Conservation (phyloP, 2,113 vertebrate genomes). For the Cettia cetti region DNA sequence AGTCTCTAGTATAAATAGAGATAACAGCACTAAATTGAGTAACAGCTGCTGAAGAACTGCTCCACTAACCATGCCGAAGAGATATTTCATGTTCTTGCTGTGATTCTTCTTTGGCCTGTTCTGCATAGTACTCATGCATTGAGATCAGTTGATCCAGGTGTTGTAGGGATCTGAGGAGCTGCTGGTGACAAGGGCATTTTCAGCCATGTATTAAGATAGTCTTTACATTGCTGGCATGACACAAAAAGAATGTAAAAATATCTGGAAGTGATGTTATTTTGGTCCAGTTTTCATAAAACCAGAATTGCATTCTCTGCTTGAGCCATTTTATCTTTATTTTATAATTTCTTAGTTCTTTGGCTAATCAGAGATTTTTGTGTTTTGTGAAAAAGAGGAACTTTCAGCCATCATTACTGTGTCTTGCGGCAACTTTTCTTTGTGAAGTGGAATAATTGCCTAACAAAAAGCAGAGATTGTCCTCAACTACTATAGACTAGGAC, state of each 20-base stretch:
- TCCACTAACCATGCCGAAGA: neutral
- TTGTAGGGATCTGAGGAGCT: neutral
- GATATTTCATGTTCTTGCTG: conserved; percentile 27
- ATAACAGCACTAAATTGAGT: neutral
- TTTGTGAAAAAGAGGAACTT: conserved; percentile 3
- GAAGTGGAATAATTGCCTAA: neutral
- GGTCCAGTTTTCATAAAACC: conserved; percentile 8
- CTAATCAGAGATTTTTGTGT: conserved; percentile 60
- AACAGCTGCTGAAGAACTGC: conserved; percentile 45
- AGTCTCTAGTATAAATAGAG: conserved; percentile 8
- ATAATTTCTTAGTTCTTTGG: neutral
- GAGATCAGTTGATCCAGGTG: neutral
- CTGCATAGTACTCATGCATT: neutral
- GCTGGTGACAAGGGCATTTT: neutral
- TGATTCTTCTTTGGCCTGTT: conserved; percentile 8
- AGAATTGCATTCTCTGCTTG: conserved; percentile 16
- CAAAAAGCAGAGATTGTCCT: conserved; percentile 39
- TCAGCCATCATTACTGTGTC: conserved; percentile 23
- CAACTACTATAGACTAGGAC: neutral
- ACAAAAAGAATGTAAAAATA: conserved; percentile 18
- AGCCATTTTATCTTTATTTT: conserved; percentile 37
- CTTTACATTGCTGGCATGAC: neutral
- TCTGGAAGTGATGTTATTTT: conserved; percentile 25
- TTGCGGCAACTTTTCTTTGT: conserved; percentile 8
- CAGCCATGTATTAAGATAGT: neutral